Base-by-base conservation (phyloP, 30 jellyfish, hydroid and myxozoan species). In the Cassiopea xamachana region DNA sequence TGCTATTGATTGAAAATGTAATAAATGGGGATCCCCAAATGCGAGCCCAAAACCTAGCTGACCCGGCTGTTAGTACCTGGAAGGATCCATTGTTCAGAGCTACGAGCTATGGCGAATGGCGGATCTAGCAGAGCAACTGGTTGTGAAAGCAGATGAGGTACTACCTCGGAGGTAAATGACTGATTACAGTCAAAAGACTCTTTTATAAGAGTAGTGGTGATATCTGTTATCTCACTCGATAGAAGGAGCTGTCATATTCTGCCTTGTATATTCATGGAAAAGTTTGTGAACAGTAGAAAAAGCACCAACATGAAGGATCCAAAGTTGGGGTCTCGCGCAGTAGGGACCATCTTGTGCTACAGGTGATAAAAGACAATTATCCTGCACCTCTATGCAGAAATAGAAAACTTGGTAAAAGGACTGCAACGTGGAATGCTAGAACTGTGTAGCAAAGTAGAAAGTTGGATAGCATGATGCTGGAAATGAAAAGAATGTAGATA, bases 381-480 rank as follows among this genome's bases (percentile, higher is more conserved):
- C 75, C 88, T 1, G 77, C 58, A 49, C 17, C 78, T 10, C 46
- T 58, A 69, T 72, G 50, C 59, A 15, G 47, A 9, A 84, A 68
- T 60, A 68, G n/a, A 1, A 69, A 46, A 39, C 8, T 64, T 73
- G 7, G 17, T 84, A 19, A 88, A 69, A 64, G 43, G 61, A 79
- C 51, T 59, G 74, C 58, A 79, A 87, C 83, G 14, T 61, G 92
- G 86, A 87, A 87, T 87, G 60, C 73, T 60, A 60, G 94, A 84
- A 59, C 67, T 16, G 8, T 75, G 1, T 2, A 75, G n/a, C 84
- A 75, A 75, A 27, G 69, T 75, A 13, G 84, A 44, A 12, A 75
- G 62, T 5, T 75, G 62, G 84, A 75, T n/a, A 75, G 43, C 62
- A 48, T 75, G 9, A 75, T 12, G 49, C 12, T 27, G 62, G 62